Evolutionary conservation across 2,888 invertebrate species (phyloP), one percentile per base, ranked within the genome.

Genomic region (Cactoblastis cactorum): DNA sequence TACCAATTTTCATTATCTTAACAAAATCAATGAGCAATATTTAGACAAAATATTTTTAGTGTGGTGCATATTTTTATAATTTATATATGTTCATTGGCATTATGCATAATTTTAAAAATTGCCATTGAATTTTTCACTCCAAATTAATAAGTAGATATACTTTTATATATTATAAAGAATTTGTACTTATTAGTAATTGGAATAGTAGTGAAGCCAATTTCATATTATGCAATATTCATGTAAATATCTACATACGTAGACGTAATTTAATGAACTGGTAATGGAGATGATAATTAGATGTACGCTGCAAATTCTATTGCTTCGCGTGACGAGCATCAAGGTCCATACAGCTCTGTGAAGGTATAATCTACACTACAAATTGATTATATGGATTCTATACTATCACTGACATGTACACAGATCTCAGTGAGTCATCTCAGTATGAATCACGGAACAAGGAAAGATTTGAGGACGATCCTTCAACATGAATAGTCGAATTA

Each of bases 371-470:
- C 11, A 22, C 22, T 5, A 4, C 22, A 4, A 4, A 22, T 9
- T 28, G 28, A 28, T 28, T 28, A 28, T 6, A 28, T 28, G 9
- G 9, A 28, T n/a, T 9, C 28, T 28, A 28, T 9, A 28, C 28
- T 22, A 22, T 5, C 22, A 22, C 22, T 22, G 22, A 22, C 41
- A 41, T 12, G 12, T 24, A 15, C 8, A 24, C 1, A 24, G 24
- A 8, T 22, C n/a, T 14, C 28, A 22, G 24, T 47, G 47, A 47
- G 47, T 47, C 47, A 47, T 37, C 35, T 34, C 46, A 3, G 22
- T 24, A 37, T 47, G 47, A 47, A 12, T 47, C 35, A 47, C 35
- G 47, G n/a, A 28, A 6, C 18, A 12, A 45, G 43, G 32, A 45
- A 45, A 45, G 32, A 32, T 32, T 17, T 1, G 11, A 45, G 14